Percentiles rank a stretch among this genome's conserved stretches.
Conservation (phyloP, 1,140 invertebrate genomes). For the Aphelinus atriplicis region DNA sequence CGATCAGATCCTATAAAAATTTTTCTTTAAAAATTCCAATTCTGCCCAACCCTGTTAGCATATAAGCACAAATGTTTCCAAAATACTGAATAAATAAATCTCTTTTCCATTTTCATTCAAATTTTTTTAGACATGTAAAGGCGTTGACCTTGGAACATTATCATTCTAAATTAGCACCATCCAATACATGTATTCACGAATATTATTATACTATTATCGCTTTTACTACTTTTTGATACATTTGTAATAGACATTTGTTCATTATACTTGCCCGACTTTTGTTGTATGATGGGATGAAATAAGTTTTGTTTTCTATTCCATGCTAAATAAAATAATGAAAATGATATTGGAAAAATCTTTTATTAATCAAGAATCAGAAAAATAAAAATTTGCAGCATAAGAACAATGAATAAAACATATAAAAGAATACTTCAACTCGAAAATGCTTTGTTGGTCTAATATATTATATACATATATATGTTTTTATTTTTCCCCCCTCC, state of each 20-base stretch:
- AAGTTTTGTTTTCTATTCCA: neutral
- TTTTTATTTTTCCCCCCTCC: constrained; percentile 11
- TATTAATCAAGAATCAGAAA: constrained; percentile 39
- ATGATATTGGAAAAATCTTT: constrained; percentile 28
- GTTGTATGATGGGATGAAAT: neutral
- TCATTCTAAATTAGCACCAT: constrained; percentile 25
- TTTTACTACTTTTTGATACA: neutral
- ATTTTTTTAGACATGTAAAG: constrained; percentile 4
- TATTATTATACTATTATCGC: constrained; percentile 12
- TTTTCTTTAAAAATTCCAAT: constrained; percentile 21
- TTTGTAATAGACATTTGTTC: constrained; percentile 17
- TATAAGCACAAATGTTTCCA: constrained; percentile 10
- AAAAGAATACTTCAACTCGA: constrained; percentile 14
- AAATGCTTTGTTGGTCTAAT: constrained; percentile 22
- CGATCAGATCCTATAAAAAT: constrained; percentile 12
- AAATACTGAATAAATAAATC: neutral
- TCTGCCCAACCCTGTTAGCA: constrained; percentile 16
- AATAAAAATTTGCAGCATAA: constrained; percentile 30
- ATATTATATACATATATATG: neutral
- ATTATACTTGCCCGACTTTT: neutral
- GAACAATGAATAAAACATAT: constrained; percentile 20
- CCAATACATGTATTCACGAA: constrained; percentile 11
- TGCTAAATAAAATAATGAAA: constrained; percentile 28
- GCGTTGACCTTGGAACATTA: constrained; percentile 8
- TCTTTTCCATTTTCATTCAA: constrained; percentile 13